These are phyloP conservation scores for Sialis lutaria DNA, from an alignment of 2,888 invertebrate species.

Conservation along the genomic window DNA sequence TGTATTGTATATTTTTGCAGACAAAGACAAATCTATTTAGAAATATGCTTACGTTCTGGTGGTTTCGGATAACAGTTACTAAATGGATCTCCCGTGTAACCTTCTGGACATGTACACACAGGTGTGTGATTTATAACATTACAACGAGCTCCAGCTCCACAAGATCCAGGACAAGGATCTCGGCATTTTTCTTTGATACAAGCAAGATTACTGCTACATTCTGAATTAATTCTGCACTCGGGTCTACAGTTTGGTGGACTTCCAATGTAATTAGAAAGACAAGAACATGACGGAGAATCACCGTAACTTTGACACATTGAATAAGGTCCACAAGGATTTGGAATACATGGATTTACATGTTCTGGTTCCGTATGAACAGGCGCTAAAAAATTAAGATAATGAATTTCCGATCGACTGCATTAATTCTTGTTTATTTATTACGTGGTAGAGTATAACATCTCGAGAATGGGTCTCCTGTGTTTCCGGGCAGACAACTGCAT, in stretches of 20 bases:
- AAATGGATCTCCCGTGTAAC: conserved; percentile 60
- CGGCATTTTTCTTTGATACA: conserved; percentile 60
- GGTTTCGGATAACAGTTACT: conserved; percentile 26
- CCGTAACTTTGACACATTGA: conserved; percentile 37
- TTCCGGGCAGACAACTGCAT: conserved; percentile 36
- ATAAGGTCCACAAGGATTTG: conserved; percentile 34
- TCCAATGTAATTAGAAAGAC: conserved; percentile 25
- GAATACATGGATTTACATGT: conserved; percentile 26
- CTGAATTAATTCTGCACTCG: conserved; percentile 52
- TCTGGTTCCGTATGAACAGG: conserved; percentile 6
- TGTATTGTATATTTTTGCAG: conserved; percentile 9
- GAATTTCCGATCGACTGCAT: no score
- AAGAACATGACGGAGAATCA: conserved; percentile 44
- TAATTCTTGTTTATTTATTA: conserved; percentile 14
- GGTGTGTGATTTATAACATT: conserved; percentile 55
- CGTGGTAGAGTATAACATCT: conserved; percentile 20
- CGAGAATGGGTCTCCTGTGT: conserved; percentile 40
- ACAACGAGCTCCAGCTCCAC: conserved; percentile 45
- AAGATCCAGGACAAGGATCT: conserved; percentile 70
- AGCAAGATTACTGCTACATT: conserved; percentile 56
- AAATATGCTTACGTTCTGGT: conserved; percentile 10
- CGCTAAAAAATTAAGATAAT: no score
- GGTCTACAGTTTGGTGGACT: conserved; percentile 47
- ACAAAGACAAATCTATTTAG: conserved; percentile 14
- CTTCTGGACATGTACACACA: conserved; percentile 51